phyloP scores from a whole-genome alignment of 2,113 vertebrate species.

The Perca flavescens region DNA sequence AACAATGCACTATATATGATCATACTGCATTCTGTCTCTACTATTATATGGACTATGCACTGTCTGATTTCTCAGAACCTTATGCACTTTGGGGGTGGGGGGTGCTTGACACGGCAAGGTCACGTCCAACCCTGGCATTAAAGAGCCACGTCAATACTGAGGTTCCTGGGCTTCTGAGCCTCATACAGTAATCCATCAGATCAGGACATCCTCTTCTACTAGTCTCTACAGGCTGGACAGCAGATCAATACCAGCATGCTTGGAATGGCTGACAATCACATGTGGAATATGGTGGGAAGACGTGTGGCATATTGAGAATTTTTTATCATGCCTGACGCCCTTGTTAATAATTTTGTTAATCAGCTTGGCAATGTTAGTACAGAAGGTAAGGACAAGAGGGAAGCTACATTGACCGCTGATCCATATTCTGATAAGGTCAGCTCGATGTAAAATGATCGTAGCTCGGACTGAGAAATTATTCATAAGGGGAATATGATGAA shows the following conservation, averaged over 20 bases:
- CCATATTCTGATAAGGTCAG: slow-evolving; percentile 66
- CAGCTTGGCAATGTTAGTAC: slow-evolving; percentile 10
- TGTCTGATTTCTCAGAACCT: too few species aligned
- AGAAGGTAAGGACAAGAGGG: slow-evolving; percentile 22
- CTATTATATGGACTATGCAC: too few species aligned
- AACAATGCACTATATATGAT: too few species aligned
- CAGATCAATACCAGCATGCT: slow-evolving; percentile 78
- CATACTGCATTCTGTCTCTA: too few species aligned
- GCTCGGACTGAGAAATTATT: slow-evolving; percentile 53
- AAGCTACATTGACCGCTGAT: slow-evolving; percentile 53
- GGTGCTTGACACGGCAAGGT: slow-evolving; percentile 79
- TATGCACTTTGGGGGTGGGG: background rate
- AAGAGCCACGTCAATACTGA: slow-evolving; percentile 82
- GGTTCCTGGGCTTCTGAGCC: slow-evolving; percentile 82
- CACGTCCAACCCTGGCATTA: slow-evolving; percentile 85
- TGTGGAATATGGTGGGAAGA: slow-evolving; percentile 61
- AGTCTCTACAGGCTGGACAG: slow-evolving; percentile 78
- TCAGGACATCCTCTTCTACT: slow-evolving; percentile 82
- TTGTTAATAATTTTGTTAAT: slow-evolving; percentile 57
- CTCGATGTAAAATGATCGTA: slow-evolving; percentile 43
- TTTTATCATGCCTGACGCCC: slow-evolving; percentile 22
- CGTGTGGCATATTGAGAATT: slow-evolving; percentile 54
- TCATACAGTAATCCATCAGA: slow-evolving; percentile 87
- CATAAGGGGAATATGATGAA: slow-evolving; percentile 42
- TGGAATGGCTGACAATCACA: slow-evolving; percentile 75